A percentile compares a stretch with the other conserved stretches of the same genome.
These are phyloP conservation scores for Tauraco erythrolophus DNA, from an alignment of 2,113 vertebrate species.

Conservation along the genomic window DNA sequence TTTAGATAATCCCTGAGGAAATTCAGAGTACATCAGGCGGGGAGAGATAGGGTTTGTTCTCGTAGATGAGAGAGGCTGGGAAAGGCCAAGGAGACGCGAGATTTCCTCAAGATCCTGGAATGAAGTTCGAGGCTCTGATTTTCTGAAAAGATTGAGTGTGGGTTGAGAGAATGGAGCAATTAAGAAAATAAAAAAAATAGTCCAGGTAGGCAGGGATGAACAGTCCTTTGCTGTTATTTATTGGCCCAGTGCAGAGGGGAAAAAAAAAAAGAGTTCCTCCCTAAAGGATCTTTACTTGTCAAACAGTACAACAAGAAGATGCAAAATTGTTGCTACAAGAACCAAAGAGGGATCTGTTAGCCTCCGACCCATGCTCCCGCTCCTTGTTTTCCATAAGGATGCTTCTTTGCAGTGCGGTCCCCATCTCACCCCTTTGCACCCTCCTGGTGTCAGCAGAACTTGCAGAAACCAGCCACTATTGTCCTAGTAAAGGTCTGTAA, in stretches of 20 bases:
- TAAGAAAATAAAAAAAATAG: conserved; percentile 45
- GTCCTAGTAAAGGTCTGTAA: neutral
- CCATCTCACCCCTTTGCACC: neutral
- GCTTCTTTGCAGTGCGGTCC: neutral
- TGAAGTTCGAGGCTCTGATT: conserved; percentile 70
- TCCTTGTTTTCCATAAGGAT: neutral
- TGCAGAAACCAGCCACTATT: neutral
- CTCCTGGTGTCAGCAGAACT: neutral
- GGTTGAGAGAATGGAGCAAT: conserved; percentile 28
- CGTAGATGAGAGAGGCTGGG: conserved; percentile 54
- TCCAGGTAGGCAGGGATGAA: neutral
- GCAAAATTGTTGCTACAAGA: neutral
- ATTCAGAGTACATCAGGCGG: conserved; percentile 32
- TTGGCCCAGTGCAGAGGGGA: neutral
- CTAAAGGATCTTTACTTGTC: neutral
- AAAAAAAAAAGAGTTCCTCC: neutral
- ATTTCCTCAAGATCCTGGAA: conserved; percentile 68
- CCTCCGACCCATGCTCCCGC: neutral
- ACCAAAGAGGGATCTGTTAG: neutral
- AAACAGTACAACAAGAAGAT: neutral
- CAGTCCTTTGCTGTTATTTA: neutral
- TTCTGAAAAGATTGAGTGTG: conserved; percentile 46
- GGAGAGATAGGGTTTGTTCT: conserved; percentile 52
- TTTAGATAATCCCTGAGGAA: conserved; percentile 78
- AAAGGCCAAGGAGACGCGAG: conserved; percentile 20